Base-by-base conservation (phyloP, 2,888 invertebrate genomes). In the Melanargia galathea region DNA sequence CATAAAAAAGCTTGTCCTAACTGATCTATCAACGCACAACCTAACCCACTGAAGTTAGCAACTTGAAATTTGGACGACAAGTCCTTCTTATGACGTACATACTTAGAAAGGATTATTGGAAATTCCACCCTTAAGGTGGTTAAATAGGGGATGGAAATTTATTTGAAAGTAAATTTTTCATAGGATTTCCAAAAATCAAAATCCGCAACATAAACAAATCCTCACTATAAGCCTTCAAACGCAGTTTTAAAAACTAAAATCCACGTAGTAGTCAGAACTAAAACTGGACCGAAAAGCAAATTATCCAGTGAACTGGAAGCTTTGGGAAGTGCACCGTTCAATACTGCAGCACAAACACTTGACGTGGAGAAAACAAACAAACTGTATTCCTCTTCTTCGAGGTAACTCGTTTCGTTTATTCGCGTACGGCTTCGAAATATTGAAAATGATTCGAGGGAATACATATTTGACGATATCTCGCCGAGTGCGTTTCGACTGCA, bases 271-370 rank as follows among this genome's bases (percentile, higher is more conserved):
- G 20, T 52, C 51, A 4, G 18, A 52, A 52, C 51, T 18, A 33
- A 20, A 35, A 52, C 13, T 18, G 20, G 13, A 52, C 33, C 51
- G 51, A 33, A 11, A 18, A 18, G 20, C 8, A 52, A 52, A 52
- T 33, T 52, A 52, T 35, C 60, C 35, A 22, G 45, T 38, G 60
- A 60, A 26, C 49, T 65, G 60, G 63, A 65, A 63, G 49, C 52
- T 57, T 52, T 11, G 45, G 24, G 7, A 24, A 45, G 45, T 52
- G 38, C 48, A 55, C 48, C 43, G 55, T 58, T 62, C 59, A 49
- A 65, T 60, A 51, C 56, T 51, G 51, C 56, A 60, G 13, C 55
- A 51, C 45, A 65, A 65, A 65, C 49, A 65, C 63, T 65, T 65
- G 56, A 45, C 22, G 16, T 35, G 16, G 24, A 43, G 56, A 56